Conservation (phyloP, 2,888 invertebrate genomes). For the Agapostemon virescens region DNA sequence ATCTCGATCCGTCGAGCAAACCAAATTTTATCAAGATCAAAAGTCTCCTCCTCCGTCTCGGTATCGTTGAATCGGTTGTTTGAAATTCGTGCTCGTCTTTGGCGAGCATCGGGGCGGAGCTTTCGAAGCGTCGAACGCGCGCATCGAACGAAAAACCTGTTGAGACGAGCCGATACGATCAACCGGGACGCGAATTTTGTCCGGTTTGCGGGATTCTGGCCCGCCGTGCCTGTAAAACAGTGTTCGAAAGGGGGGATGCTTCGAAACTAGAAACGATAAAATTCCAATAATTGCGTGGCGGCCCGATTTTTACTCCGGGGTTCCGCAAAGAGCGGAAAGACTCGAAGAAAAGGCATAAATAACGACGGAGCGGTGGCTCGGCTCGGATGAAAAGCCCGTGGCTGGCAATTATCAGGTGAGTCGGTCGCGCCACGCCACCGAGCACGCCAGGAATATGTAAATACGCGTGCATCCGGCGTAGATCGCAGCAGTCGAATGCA, state of each 20-base stretch:
- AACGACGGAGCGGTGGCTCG: neutral
- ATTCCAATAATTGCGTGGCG: neutral
- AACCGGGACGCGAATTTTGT: neutral
- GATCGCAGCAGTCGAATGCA: constrained; percentile 53
- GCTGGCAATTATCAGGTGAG: constrained; percentile 52
- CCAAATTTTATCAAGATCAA: too few relatives aligned
- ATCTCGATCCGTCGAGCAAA: too few relatives aligned
- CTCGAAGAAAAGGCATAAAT: neutral
- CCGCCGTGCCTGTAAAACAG: neutral
- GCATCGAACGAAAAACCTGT: too few relatives aligned
- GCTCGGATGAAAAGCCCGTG: constrained; percentile 36
- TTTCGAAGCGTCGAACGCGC: too few relatives aligned
- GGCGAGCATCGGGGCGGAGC: too few relatives aligned
- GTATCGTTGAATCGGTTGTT: too few relatives aligned
- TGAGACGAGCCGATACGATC: neutral
- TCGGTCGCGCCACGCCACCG: constrained; percentile 44
- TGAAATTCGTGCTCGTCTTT: too few relatives aligned
- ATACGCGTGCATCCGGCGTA: constrained; percentile 45
- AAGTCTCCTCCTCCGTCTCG: too few relatives aligned
- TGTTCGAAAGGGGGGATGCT: neutral
- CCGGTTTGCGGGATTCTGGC: neutral
- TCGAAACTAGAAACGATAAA: neutral
- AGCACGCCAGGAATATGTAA: constrained; percentile 40
- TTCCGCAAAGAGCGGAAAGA: neutral
- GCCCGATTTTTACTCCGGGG: neutral